Conservation (phyloP, 2,797 vertebrate genomes). For the Moxostoma hubbsi region DNA sequence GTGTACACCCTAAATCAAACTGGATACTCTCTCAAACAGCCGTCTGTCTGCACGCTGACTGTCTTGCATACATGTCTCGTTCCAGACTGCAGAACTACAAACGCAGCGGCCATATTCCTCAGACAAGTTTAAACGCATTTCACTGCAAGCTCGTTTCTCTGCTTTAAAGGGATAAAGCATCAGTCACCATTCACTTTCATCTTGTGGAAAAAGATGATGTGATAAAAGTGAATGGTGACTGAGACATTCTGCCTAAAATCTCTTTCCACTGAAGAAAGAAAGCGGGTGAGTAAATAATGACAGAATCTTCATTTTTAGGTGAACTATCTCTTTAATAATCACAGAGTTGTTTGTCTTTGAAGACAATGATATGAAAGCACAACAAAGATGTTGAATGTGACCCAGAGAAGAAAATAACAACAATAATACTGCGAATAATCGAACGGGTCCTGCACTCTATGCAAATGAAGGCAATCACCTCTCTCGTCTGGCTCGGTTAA, state of each 20-base stretch:
- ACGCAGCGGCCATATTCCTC: too few relatives aligned
- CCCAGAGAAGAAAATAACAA: conserved; percentile 5
- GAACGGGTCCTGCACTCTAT: conserved; percentile 68
- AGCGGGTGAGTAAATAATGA: too few relatives aligned
- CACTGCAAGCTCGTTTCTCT: background rate
- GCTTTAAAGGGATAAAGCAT: background rate
- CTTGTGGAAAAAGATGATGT: too few relatives aligned
- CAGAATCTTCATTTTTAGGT: too few relatives aligned
- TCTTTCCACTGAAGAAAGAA: too few relatives aligned
- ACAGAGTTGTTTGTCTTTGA: background rate
- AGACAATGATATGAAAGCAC: background rate
- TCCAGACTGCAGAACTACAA: background rate
- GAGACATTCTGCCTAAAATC: too few relatives aligned
- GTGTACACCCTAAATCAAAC: background rate
- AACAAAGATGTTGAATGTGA: background rate
- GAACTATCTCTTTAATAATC: too few relatives aligned
- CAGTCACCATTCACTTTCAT: too few relatives aligned
- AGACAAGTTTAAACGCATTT: too few relatives aligned
- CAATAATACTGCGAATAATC: conserved; percentile 59
- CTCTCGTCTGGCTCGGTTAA: conserved; percentile 79
- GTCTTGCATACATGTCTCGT: background rate
- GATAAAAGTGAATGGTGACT: too few relatives aligned
- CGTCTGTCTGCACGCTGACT: background rate
- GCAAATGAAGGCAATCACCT: conserved; percentile 82
- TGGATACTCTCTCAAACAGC: conserved; percentile 12